Evolutionary conservation across 2,797 vertebrate species (phyloP).

Genomic region (Anguilla pacifica): DNA sequence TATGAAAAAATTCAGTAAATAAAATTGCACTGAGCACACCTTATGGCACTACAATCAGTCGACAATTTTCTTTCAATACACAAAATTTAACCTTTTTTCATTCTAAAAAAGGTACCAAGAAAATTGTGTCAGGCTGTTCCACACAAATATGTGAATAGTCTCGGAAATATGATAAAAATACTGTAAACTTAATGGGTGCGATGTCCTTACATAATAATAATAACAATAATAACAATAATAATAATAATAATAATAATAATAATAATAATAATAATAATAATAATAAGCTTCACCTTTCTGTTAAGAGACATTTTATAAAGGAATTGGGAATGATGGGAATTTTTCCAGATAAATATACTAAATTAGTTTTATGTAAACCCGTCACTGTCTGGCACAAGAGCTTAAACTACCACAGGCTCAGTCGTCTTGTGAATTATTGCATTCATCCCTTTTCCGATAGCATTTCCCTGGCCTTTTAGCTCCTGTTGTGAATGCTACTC

Average conservation of each 20-base stretch:
- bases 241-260: constrained; percentile 12
- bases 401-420: not conserved
- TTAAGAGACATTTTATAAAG: not conserved
- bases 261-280: constrained; percentile 1
- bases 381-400: constrained; percentile 15
- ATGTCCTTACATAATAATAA: constrained; percentile 8
- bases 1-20: too few relatives aligned
- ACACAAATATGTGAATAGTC: not conserved
- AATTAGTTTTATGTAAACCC: constrained; percentile 22
- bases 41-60: too few relatives aligned
- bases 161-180: not conserved
- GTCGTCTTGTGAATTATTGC: not conserved
- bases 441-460: not conserved
- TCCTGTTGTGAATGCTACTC: not conserved
- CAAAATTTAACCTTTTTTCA: not conserved
- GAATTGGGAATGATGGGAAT: not conserved
- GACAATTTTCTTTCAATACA: not conserved
- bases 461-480: constrained; percentile 4
- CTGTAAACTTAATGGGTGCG: not conserved
- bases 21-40: too few relatives aligned
- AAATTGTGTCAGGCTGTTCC: not conserved
- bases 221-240: not conserved
- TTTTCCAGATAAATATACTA: constrained; percentile 20
- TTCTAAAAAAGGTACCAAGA: too few relatives aligned
- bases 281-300: not conserved